phyloP scores from a whole-genome alignment of 1,140 invertebrate genomes.

The Homalodisca vitripennis region DNA sequence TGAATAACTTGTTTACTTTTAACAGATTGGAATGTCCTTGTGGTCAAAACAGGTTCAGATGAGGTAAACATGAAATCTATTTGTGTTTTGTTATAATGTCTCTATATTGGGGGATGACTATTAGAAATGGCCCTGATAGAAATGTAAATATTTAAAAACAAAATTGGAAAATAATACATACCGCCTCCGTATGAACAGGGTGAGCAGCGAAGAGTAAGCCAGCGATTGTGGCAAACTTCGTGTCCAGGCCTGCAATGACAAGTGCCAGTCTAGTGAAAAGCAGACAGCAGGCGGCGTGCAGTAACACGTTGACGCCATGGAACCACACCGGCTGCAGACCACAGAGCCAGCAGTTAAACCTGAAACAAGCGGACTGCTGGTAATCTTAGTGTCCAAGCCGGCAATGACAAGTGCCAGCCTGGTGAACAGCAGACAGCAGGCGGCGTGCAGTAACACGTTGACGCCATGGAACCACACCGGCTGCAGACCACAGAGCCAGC shows the following conservation, averaged over 20 bases:
- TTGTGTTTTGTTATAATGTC: neutral
- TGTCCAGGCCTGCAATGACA: slow-evolving; percentile 60
- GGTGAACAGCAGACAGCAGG: slow-evolving; percentile 69
- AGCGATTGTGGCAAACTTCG: slow-evolving; percentile 63
- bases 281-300: slow-evolving; percentile 69
- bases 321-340: slow-evolving; percentile 71
- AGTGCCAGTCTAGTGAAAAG: slow-evolving; percentile 69
- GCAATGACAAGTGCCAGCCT: slow-evolving; percentile 63
- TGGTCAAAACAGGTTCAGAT: too few relatives aligned
- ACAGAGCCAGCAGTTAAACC: slow-evolving; percentile 65
- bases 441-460: slow-evolving; percentile 71
- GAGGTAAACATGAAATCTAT: neutral
- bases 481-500: slow-evolving; percentile 63
- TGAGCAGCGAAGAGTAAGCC: slow-evolving; percentile 83
- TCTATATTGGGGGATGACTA: too few relatives aligned
- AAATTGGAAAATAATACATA: too few relatives aligned
- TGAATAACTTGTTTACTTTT: too few relatives aligned
- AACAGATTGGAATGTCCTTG: too few relatives aligned
- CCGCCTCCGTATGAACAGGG: slow-evolving; percentile 87
- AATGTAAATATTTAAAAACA: neutral
- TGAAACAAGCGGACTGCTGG: slow-evolving; percentile 49
- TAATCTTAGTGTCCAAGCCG: slow-evolving; percentile 61
- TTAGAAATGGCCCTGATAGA: too few relatives aligned
- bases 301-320: slow-evolving; percentile 68
- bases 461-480: slow-evolving; percentile 72